Conservation (phyloP, 2,888 invertebrate species). For the Pantelozetes paolii region DNA sequence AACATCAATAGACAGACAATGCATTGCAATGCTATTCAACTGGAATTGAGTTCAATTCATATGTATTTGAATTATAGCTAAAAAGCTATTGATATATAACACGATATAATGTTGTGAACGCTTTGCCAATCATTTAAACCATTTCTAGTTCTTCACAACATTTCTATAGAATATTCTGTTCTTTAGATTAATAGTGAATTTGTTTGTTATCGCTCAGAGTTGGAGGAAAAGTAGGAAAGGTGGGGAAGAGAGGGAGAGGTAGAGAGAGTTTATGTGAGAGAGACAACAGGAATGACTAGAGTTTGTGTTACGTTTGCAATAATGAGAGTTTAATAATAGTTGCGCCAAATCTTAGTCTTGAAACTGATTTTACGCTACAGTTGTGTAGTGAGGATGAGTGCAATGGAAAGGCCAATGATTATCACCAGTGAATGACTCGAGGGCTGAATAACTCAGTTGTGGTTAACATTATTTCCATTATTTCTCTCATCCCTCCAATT, state of each 20-base stretch:
- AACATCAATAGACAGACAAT: background rate
- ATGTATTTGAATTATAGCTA: constrained; percentile 16
- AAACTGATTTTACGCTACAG: constrained; percentile 31
- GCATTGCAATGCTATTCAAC: background rate
- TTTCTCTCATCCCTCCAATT: constrained; percentile 18
- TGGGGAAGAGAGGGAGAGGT: background rate
- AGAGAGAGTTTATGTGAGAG: constrained; percentile 2
- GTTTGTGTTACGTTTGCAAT: constrained; percentile 1
- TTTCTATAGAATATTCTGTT: constrained; percentile 23
- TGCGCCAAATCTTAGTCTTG: constrained; percentile 15
- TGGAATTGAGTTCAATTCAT: constrained; percentile 5
- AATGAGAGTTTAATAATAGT: constrained; percentile 34
- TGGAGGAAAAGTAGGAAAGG: background rate
- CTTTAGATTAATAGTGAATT: constrained; percentile 21
- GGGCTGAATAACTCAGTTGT: constrained; percentile 20
- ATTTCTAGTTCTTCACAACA: background rate
- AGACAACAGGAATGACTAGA: background rate
- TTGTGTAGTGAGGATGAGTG: background rate
- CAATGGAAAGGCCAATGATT: constrained; percentile 9
- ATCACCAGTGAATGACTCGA: constrained; percentile 19
- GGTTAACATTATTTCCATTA: constrained; percentile 24
- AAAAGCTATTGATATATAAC: background rate
- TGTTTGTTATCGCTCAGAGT: background rate
- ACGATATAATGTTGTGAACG: too few relatives aligned
- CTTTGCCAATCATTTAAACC: background rate